Percentiles rank a stretch among this genome's conserved stretches.
Conservation (phyloP, 2,888 invertebrate species). For the Lepidonotus clava region DNA sequence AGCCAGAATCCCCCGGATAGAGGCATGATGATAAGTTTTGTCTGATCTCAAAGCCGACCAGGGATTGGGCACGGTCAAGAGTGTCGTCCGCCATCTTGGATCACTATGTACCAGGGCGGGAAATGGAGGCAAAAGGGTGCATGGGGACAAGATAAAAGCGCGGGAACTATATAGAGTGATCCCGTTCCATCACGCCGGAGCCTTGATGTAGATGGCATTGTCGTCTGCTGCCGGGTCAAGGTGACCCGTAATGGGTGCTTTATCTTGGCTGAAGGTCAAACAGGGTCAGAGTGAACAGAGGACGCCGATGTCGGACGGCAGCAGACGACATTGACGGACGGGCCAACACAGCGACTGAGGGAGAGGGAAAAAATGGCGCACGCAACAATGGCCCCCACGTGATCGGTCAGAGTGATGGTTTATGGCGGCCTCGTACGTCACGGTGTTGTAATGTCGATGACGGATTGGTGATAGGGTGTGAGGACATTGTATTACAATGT, state of each 20-base stretch:
- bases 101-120: not conserved
- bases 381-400: not conserved
- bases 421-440: not conserved
- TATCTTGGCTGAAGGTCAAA: conserved; percentile 13
- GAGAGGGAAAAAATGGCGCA: not conserved
- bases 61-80: not conserved
- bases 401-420: not conserved
- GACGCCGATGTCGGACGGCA: not conserved
- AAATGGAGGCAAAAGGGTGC: not conserved
- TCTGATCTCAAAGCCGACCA: not conserved
- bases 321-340: too few species aligned
- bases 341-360: not conserved
- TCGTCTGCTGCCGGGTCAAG: not conserved
- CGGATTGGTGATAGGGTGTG: not conserved
- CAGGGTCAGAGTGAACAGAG: not conserved
- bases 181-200: not conserved
- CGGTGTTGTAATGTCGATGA: not conserved
- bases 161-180: not conserved
- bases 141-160: not conserved
- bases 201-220: not conserved
- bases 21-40: not conserved
- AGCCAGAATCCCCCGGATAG: too few species aligned
- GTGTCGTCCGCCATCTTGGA: not conserved
- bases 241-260: conserved; percentile 1
- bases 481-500: not conserved